Conservation (phyloP, 1,140 invertebrate species). For the Harpegnathos saltator region DNA sequence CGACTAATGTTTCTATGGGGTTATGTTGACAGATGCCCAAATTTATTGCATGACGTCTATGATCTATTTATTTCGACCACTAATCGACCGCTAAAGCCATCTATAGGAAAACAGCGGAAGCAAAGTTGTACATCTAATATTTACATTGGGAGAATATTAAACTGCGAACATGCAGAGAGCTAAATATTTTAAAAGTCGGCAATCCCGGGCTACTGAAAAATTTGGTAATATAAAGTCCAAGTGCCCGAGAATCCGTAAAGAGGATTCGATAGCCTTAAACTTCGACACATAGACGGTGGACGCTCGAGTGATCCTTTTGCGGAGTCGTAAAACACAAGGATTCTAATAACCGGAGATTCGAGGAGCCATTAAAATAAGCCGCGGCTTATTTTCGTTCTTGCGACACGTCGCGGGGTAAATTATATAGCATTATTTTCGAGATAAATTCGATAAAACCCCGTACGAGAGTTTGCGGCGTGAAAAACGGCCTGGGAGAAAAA, state of each 20-base stretch:
- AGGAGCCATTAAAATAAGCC: constrained; percentile 41
- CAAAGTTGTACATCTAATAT: too few species aligned
- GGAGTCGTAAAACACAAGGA: neutral
- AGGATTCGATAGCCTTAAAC: too few species aligned
- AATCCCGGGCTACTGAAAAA: neutral
- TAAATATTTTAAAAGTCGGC: neutral
- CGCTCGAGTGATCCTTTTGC: too few species aligned
- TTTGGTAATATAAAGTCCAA: neutral
- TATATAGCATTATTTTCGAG: constrained; percentile 53
- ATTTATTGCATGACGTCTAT: too few species aligned
- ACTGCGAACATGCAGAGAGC: neutral
- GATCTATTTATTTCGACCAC: too few species aligned
- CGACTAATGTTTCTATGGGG: too few species aligned
- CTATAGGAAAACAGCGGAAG: too few species aligned
- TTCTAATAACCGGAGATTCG: constrained; percentile 27
- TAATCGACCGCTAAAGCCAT: too few species aligned
- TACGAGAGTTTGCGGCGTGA: constrained; percentile 34
- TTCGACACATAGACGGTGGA: too few species aligned
- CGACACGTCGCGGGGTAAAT: constrained; percentile 16
- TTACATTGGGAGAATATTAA: neutral
- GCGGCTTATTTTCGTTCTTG: constrained; percentile 34
- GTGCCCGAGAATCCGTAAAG: too few species aligned
- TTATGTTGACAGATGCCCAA: too few species aligned
- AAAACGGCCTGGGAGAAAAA: constrained; percentile 45
- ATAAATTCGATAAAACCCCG: constrained; percentile 60